A percentile compares a stretch with the other conserved stretches of the same genome.
Evolutionary conservation across 2,888 invertebrate species (phyloP).

Genomic region (Euspilapteryx auroguttella): DNA sequence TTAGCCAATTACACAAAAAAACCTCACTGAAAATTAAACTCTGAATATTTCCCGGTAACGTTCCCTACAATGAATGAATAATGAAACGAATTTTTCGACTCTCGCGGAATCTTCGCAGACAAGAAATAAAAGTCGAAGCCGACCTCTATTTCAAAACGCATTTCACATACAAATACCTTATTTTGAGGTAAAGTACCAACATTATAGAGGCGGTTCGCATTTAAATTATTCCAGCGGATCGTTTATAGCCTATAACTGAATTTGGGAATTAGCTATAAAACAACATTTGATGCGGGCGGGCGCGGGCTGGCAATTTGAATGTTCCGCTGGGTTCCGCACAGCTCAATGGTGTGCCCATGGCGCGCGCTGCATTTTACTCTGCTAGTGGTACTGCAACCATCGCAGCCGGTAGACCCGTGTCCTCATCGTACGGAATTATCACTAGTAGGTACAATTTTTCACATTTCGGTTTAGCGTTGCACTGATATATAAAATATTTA

Average conservation of each 20-base stretch:
- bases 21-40: slow-evolving; percentile 1
- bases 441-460: too few relatives aligned
- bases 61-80: slow-evolving; percentile 12
- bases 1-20: slow-evolving; percentile 7
- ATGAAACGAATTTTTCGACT: slow-evolving; percentile 8
- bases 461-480: too few relatives aligned
- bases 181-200: slow-evolving; percentile 56
- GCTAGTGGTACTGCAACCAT: background rate
- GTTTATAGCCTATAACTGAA: slow-evolving; percentile 63
- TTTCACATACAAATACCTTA: slow-evolving; percentile 62
- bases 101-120: slow-evolving; percentile 14
- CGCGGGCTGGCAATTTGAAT: slow-evolving; percentile 59
- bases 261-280: slow-evolving; percentile 63
- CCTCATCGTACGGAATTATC: too few relatives aligned
- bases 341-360: slow-evolving; percentile 49
- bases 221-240: slow-evolving; percentile 61
- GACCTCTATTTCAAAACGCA: slow-evolving; percentile 56
- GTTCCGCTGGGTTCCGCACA: slow-evolving; percentile 38
- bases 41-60: slow-evolving; percentile 8
- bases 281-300: slow-evolving; percentile 61
- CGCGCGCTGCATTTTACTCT: slow-evolving; percentile 40
- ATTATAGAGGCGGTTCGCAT: slow-evolving; percentile 57
- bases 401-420: too few relatives aligned
- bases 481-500: too few relatives aligned
- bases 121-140: slow-evolving; percentile 42